These are phyloP conservation scores for Tuberolachnus salignus DNA, from an alignment of 2,888 invertebrate species.

Conservation along the genomic window DNA sequence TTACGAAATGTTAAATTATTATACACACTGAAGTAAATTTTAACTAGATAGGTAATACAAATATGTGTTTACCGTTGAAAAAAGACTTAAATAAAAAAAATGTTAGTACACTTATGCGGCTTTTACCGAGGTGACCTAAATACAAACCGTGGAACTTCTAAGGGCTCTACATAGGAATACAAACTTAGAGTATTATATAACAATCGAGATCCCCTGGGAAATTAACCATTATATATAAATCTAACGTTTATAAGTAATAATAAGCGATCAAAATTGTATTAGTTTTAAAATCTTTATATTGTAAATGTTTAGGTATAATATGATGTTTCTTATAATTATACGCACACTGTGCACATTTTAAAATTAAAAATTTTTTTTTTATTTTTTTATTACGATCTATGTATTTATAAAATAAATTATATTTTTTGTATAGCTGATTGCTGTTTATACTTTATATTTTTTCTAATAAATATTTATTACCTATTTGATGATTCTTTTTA, in stretches of 20 bases:
- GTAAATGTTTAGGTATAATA: neutral
- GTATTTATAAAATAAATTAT: neutral
- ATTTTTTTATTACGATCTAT: neutral
- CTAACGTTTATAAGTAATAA: conserved; percentile 28
- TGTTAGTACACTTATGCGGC: conserved; percentile 47
- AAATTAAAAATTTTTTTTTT: neutral
- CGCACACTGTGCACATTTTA: neutral
- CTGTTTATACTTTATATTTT: too few relatives aligned
- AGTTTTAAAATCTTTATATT: conserved; percentile 26
- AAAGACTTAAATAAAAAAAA: conserved; percentile 19
- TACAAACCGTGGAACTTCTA: conserved; percentile 43
- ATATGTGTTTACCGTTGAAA: conserved; percentile 19
- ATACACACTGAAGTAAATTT: neutral
- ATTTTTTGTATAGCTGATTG: too few relatives aligned
- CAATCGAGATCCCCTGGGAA: conserved; percentile 45
- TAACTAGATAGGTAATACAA: conserved; percentile 5
- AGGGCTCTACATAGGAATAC: conserved; percentile 36
- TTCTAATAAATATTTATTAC: too few relatives aligned
- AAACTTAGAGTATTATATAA: conserved; percentile 51
- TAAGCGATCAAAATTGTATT: conserved; percentile 32
- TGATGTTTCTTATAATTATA: neutral
- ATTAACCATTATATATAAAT: conserved; percentile 33
- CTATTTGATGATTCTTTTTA: too few relatives aligned
- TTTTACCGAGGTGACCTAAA: conserved; percentile 48
- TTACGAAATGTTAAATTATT: neutral